These are phyloP conservation scores for Portevinia maculata DNA, from an alignment of 2,888 invertebrate genomes.

Conservation along the genomic window DNA sequence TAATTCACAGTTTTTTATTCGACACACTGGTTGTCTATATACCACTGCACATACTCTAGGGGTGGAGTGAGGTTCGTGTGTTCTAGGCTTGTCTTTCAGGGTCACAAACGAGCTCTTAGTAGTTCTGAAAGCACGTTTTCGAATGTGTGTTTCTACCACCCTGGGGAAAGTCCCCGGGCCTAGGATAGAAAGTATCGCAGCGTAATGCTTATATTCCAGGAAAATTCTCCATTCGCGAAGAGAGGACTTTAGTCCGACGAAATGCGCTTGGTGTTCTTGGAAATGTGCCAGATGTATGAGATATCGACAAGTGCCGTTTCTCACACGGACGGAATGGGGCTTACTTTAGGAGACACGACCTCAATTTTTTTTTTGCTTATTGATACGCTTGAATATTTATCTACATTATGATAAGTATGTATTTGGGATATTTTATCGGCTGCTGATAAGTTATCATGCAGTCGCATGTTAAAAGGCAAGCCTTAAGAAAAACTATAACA, in stretches of 20 bases:
- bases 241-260: slow-evolving; percentile 78
- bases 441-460: not conserved
- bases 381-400: not conserved
- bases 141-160: slow-evolving; percentile 74
- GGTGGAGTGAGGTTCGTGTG: slow-evolving; percentile 76
- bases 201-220: slow-evolving; percentile 81
- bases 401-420: not conserved
- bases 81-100: slow-evolving; percentile 82
- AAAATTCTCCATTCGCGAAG: slow-evolving; percentile 79
- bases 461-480: too few species aligned
- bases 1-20: slow-evolving; percentile 78
- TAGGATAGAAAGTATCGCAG: slow-evolving; percentile 83
- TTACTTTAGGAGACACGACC: slow-evolving; percentile 79
- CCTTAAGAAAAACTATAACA: too few species aligned
- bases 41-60: accelerated
- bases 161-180: slow-evolving; percentile 83
- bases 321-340: slow-evolving; percentile 80
- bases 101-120: slow-evolving; percentile 82
- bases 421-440: not conserved
- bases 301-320: slow-evolving; percentile 78
- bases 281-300: slow-evolving; percentile 82
- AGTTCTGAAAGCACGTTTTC: slow-evolving; percentile 76
- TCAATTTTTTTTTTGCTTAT: slow-evolving; percentile 64
- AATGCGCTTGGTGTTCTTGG: slow-evolving; percentile 79
- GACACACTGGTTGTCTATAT: slow-evolving; percentile 39